Evolutionary conservation across 2,113 vertebrate species (phyloP), one percentile per base, ranked within the genome.

Genomic region (Chiloscyllium plagiosum): DNA sequence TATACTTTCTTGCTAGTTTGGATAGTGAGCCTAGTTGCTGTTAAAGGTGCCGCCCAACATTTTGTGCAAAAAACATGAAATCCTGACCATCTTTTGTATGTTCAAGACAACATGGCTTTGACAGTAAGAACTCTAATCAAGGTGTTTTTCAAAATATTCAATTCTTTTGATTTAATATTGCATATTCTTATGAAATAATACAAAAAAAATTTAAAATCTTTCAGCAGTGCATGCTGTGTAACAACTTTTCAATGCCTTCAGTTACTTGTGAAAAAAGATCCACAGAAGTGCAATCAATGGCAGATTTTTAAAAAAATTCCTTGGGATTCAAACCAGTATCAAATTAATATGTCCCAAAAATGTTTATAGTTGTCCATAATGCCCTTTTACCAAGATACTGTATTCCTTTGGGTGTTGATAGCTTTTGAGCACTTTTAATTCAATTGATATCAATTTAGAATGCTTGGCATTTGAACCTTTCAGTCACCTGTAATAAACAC

Each of bases 391-490:
- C 96, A 97, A 97, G 96, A 85, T 95, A 83, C 70, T 97, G 94
- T 97, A 65, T 96, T 97, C 96, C 90, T 95, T 66, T 96, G 96
- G 68, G 96, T 97, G 96, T 97, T 97, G 97, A 97, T 95, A 96
- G 96, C 96, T 96, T 96, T 68, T 97, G 96, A 96, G 96, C 96
- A 96, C 96, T 97, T 97, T 97, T 97, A 97, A 96, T 96, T 97
- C 97, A 96, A 96, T 97, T 96, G 96, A 97, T 97, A 97, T 98
- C 97, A 97, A 98, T 98, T 98, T 98, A 37, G 89, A 66, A 93
- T 66, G 65, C 96, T 97, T 97, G 96, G 95, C 96, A 97, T 97
- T 97, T 97, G 97, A 97, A 97, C 96, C 96, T 97, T 96, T 97
- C 95, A 15, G 96, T 96, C 97, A 97, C 96, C 97, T 96, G 97